Evolutionary conservation across 2,113 vertebrate species (phyloP).

Genomic region (Haliaeetus leucogaster): DNA sequence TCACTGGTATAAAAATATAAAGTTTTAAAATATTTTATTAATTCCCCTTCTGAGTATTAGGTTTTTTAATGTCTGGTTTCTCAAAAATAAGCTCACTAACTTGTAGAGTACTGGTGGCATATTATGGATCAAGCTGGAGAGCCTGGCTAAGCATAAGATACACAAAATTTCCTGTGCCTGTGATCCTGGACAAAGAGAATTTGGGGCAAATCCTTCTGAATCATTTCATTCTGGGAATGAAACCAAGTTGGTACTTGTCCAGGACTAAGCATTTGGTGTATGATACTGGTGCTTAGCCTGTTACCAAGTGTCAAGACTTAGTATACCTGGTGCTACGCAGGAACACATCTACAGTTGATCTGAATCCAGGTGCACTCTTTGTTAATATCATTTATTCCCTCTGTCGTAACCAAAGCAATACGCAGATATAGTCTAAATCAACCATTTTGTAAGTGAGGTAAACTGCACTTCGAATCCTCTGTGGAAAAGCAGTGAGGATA

Average conservation of each 20-base stretch:
- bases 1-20: not conserved
- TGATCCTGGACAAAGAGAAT: not conserved
- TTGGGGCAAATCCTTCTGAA: not conserved
- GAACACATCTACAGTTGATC: not conserved
- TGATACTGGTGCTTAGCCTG: not conserved
- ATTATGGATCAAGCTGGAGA: not conserved
- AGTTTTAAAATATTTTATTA: not conserved
- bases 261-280: not conserved
- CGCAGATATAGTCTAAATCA: not conserved
- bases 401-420: not conserved
- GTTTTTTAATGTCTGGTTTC: not conserved
- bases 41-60: not conserved
- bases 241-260: not conserved
- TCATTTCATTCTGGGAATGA: not conserved
- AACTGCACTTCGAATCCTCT: not conserved
- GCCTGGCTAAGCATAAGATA: not conserved
- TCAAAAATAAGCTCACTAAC: not conserved
- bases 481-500: not conserved
- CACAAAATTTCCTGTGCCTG: not conserved
- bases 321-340: not conserved
- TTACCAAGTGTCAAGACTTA: not conserved
- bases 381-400: not conserved
- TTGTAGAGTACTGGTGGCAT: not conserved
- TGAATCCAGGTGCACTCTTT: not conserved
- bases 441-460: not conserved